Base-by-base conservation (phyloP, 1,140 invertebrate species). In the Bombus terrestris region DNA sequence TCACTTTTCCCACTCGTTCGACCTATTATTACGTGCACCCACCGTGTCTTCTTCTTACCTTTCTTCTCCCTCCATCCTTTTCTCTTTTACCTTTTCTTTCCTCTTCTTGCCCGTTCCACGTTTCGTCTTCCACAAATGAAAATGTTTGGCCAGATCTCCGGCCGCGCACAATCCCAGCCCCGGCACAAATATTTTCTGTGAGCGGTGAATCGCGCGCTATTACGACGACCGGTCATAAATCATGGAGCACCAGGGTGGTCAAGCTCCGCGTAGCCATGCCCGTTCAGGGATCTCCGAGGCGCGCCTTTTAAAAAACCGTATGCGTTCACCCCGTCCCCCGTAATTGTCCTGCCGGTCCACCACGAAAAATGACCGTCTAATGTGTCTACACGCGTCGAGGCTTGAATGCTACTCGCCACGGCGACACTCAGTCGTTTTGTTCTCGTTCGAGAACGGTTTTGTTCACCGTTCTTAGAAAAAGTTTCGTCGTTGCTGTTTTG, bases 111-210 rank as follows among this genome's bases (percentile, higher is more conserved):
- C 47, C 57, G 28, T 39, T 53, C 43, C 12, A 32, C 43, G 37
- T 35, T 18, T 66, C 86, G 86, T 90, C 85, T 86, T 83, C 78
- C 74, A 76, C 83, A 91, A 92, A 93, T 93, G 92, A 93, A 93
- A 93, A 94, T 93, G 92, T 93, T 92, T 92, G 87, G 84, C 88
- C 90, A 83, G 88, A 90, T 85, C 84, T 85, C 89, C 72, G 74
- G 37, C 75, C 77, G 79, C 68, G 88, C 81, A 92, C 90, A 92
- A 89, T 91, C 88, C 86, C 76, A 59, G 43, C 66, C 74, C 71
- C 66, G 86, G 90, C 92, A 93, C 89, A 93, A 93, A 94, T 93
- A 93, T 91, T 90, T 90, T 89, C 88, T 93, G 86, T 85, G 88
- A 87, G 86, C 88, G 76, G 75, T 91, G 91, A 93, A 93, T 93